These are phyloP conservation scores for Sepiola atlantica DNA, from an alignment of 2,888 invertebrate genomes.

Conservation along the genomic window DNA sequence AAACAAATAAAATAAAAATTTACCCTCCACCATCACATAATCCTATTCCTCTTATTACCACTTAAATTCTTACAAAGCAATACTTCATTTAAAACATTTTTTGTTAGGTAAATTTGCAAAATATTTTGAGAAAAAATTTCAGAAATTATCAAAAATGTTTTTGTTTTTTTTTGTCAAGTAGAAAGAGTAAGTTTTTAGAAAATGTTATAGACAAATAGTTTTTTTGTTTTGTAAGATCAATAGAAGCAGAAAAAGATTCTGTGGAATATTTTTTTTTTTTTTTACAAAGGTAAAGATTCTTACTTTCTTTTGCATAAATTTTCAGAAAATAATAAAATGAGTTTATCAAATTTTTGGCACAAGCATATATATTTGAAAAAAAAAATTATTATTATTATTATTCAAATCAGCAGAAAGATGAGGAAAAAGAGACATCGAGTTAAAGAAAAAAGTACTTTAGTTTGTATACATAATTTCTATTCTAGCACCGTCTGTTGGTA, in stretches of 20 bases:
- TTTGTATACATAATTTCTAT: background rate
- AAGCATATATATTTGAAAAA: background rate
- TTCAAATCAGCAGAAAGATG: background rate
- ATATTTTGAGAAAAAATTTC: background rate
- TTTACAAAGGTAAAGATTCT: background rate
- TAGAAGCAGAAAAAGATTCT: background rate
- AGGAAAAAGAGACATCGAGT: background rate
- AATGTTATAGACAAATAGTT: background rate
- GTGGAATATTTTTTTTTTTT: background rate
- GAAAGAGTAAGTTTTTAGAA: background rate
- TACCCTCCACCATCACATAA: background rate
- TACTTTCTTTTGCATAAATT: background rate
- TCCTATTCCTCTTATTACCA: background rate
- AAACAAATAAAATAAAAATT: too few species aligned
- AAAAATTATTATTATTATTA: background rate
- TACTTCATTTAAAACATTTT: background rate
- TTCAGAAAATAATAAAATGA: slow-evolving; percentile 8
- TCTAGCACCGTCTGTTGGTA: background rate
- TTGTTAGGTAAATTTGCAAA: background rate
- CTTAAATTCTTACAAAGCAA: background rate
- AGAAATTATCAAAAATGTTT: background rate
- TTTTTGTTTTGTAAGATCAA: background rate
- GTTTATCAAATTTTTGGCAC: slow-evolving; percentile 32
- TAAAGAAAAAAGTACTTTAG: background rate
- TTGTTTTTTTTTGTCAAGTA: background rate